A percentile compares a stretch with the other conserved stretches of the same genome.
Conservation (phyloP, 2,113 vertebrate genomes). For the Melierax canorus region DNA sequence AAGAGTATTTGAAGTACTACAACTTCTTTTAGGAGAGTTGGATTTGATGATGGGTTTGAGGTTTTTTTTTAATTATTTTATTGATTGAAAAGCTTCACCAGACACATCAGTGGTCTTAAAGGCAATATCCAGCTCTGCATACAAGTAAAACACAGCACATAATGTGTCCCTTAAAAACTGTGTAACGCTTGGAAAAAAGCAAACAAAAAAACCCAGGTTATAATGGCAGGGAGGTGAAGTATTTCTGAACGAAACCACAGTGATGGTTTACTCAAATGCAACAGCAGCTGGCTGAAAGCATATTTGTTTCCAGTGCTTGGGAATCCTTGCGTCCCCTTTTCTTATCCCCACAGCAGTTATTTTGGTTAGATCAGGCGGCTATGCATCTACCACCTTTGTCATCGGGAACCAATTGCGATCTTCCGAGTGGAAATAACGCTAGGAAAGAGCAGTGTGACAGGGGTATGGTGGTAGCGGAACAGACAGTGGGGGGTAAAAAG, state of each 20-base stretch:
- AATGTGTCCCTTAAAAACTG: neutral
- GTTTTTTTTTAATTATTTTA: neutral
- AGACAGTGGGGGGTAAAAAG: accelerated
- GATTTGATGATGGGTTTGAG: neutral
- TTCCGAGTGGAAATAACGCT: neutral
- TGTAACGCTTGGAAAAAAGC: accelerated
- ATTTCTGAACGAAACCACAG: neutral
- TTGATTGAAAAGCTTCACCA: neutral
- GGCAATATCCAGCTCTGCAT: neutral
- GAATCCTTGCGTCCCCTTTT: neutral
- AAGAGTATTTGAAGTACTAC: neutral
- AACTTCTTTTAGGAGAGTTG: neutral
- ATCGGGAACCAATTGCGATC: accelerated
- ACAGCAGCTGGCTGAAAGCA: neutral
- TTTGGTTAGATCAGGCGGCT: neutral
- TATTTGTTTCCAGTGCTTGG: neutral
- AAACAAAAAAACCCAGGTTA: neutral
- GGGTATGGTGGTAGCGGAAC: neutral
- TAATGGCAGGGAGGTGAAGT: neutral
- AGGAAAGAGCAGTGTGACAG: neutral
- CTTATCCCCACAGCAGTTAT: accelerated
- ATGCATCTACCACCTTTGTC: accelerated
- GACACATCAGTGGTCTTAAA: neutral
- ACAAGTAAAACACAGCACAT: neutral
- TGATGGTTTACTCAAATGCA: neutral